Evolutionary conservation across 2,797 vertebrate species (phyloP).

Genomic region (Thalassophryne amazonica): DNA sequence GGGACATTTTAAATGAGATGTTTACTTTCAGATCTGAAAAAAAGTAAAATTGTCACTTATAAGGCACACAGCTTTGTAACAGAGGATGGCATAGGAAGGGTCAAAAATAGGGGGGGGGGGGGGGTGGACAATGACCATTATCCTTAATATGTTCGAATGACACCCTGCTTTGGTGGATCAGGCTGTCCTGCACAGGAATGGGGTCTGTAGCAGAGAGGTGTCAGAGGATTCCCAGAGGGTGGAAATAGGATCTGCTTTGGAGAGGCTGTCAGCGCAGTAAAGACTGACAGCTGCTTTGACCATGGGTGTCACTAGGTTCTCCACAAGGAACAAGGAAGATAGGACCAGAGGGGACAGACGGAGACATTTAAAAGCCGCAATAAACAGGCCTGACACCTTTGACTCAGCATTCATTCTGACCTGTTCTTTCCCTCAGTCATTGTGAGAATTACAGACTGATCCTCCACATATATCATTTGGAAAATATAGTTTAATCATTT

Average conservation of each 20-base stretch:
- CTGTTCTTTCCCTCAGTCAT: too few relatives aligned
- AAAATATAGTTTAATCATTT: too few relatives aligned
- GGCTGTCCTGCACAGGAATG: background rate
- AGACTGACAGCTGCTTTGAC: conserved; percentile 58
- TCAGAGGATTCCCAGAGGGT: conserved; percentile 19
- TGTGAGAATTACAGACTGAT: too few relatives aligned
- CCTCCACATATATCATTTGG: too few relatives aligned
- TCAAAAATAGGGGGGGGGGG: too few relatives aligned
- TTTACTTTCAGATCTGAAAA: conserved; percentile 35
- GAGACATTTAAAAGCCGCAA: conserved; percentile 41
- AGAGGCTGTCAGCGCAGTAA: conserved; percentile 43
- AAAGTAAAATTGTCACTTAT: conserved; percentile 20
- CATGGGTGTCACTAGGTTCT: conserved; percentile 37
- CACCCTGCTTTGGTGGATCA: background rate
- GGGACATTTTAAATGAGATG: conserved; percentile 42
- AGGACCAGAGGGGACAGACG: conserved; percentile 12
- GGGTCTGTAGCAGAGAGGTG: background rate
- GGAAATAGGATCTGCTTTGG: conserved; percentile 11
- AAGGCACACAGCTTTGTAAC: background rate
- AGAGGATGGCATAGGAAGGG: too few relatives aligned
- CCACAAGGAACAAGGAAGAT: background rate
- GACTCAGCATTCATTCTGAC: background rate
- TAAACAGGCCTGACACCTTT: conserved; percentile 52
- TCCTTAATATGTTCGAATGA: background rate
- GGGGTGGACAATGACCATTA: too few relatives aligned